A percentile compares a stretch with the other conserved stretches of the same genome.
Conservation (phyloP, 35 echinoderm and acorn worm genomes). For the Anneissia japonica region DNA sequence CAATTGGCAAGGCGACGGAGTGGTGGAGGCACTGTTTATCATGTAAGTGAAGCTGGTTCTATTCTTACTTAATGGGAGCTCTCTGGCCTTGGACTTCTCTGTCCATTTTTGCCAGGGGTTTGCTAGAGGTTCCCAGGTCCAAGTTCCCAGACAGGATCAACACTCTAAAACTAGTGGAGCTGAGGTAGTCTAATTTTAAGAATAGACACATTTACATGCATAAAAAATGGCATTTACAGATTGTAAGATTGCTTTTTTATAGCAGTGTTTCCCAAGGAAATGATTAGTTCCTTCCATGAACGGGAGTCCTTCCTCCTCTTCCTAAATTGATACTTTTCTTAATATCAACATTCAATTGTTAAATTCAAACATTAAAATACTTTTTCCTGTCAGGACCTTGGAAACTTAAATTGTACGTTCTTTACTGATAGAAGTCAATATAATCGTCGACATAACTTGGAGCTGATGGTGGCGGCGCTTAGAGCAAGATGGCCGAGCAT, state of each 20-base stretch:
- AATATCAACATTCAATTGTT: too few relatives aligned
- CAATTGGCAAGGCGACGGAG: constrained; percentile 69
- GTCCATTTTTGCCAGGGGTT: not conserved
- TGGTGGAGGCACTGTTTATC: constrained; percentile 92
- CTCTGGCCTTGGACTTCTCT: not conserved
- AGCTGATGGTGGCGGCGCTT: constrained; percentile 50
- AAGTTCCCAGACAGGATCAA: not conserved
- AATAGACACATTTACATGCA: not conserved
- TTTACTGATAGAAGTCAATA: constrained; percentile 74
- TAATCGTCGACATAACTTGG: constrained; percentile 49
- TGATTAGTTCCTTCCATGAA: not conserved
- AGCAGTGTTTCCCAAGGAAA: not conserved
- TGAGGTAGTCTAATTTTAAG: not conserved
- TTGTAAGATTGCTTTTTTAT: not conserved
- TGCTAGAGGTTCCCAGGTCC: not conserved
- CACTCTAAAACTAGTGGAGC: not conserved
- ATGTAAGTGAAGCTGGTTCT: constrained; percentile 43
- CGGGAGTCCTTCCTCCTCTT: not conserved
- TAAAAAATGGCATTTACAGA: not conserved
- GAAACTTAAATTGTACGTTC: constrained; percentile 89
- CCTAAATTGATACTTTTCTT: not conserved
- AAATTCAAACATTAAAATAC: too few relatives aligned
- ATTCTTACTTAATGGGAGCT: not conserved
- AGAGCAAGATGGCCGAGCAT: constrained; percentile 60
- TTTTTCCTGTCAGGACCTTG: constrained; percentile 55